Conservation (phyloP, 2,888 invertebrate species). For the Adineta ricciae region DNA sequence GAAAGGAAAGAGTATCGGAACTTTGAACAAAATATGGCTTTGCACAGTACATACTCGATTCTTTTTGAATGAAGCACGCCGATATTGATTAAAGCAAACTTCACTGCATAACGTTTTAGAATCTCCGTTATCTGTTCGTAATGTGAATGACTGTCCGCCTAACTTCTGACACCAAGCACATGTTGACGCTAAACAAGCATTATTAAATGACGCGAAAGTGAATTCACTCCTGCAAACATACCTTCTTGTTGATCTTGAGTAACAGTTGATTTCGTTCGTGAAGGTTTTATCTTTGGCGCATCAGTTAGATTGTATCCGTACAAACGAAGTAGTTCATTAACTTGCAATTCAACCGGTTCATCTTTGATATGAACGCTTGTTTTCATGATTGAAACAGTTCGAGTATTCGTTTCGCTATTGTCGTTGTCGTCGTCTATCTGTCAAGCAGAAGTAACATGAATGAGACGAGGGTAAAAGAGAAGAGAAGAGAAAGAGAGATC, state of each 20-base stretch:
- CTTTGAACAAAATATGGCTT: too few species aligned
- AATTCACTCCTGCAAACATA: neutral
- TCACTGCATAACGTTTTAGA: constrained; percentile 66
- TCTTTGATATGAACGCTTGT: constrained; percentile 11
- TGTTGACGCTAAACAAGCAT: neutral
- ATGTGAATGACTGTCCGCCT: constrained; percentile 45
- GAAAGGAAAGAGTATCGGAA: neutral
- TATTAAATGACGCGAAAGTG: neutral
- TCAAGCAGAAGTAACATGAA: constrained; percentile 7
- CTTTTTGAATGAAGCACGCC: constrained; percentile 76
- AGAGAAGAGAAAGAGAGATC: constrained; percentile 5
- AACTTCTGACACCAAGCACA: constrained; percentile 50
- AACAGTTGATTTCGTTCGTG: neutral
- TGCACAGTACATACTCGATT: constrained; percentile 63
- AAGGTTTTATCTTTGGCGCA: neutral
- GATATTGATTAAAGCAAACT: constrained; percentile 76
- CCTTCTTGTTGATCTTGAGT: neutral
- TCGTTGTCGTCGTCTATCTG: neutral
- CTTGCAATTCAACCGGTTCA: neutral
- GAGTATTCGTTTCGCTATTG: neutral
- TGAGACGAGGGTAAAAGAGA: neutral
- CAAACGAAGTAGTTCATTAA: constrained; percentile 1
- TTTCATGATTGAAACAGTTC: neutral
- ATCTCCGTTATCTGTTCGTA: constrained; percentile 42
- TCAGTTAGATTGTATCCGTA: constrained; percentile 3